These are phyloP conservation scores for Cotesia chilonis DNA, from an alignment of 1,140 invertebrate species.

Conservation along the genomic window DNA sequence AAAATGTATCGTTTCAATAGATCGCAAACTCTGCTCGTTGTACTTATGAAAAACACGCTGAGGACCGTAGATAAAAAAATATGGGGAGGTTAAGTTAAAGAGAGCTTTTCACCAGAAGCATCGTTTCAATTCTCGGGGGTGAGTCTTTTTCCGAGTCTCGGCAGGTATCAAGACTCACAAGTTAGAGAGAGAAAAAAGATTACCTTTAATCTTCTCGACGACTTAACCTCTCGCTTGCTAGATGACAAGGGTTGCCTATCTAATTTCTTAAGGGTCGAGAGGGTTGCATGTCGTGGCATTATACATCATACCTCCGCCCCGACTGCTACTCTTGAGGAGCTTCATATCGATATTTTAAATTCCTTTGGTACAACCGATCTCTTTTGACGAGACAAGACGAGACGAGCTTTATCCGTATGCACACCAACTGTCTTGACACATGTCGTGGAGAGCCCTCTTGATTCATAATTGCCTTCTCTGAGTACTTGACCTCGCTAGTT, in stretches of 20 bases:
- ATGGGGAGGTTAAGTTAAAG: neutral
- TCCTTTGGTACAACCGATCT: neutral
- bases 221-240: constrained; percentile 49
- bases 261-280: constrained; percentile 50
- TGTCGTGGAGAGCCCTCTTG: no score
- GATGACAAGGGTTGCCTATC: constrained; percentile 43
- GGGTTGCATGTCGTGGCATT: constrained; percentile 34
- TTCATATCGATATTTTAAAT: constrained; percentile 32
- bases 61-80: constrained; percentile 8
- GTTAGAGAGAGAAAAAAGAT: neutral
- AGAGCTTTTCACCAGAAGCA: constrained; percentile 11
- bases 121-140: constrained; percentile 33
- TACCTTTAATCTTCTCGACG: constrained; percentile 56
- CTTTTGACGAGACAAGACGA: neutral
- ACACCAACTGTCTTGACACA: no score
- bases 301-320: neutral
- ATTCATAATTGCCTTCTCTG: no score
- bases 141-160: constrained; percentile 20
- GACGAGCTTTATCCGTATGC: no score
- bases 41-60: neutral
- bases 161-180: constrained; percentile 27
- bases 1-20: neutral
- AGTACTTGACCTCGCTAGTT: no score
- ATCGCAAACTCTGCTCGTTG: neutral
- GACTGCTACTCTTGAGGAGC: constrained; percentile 3